Percentiles rank a stretch among this genome's conserved stretches.
phyloP scores from a whole-genome alignment of 2,888 invertebrate species.

The Eudasyphora cyanicolor region DNA sequence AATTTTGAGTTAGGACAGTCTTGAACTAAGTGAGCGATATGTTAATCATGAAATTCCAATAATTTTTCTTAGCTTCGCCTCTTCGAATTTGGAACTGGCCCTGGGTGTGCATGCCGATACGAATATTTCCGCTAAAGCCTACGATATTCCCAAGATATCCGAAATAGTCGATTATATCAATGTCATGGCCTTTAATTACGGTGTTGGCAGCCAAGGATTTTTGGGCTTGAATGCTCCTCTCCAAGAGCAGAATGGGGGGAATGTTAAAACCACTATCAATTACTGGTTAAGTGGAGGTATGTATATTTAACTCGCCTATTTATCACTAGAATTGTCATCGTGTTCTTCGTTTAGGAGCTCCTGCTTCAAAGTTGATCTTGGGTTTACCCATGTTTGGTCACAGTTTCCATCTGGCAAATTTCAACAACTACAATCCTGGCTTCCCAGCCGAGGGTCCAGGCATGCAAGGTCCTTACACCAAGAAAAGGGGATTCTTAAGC shows the following conservation, averaged over 20 bases:
- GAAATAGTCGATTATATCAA: constrained; percentile 72
- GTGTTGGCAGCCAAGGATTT: constrained; percentile 66
- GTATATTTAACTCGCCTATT: too few relatives aligned
- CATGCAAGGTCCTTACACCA: constrained; percentile 84
- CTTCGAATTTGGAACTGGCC: constrained; percentile 83
- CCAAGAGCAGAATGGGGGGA: constrained; percentile 82
- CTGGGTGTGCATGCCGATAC: constrained; percentile 81
- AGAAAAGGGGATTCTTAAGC: constrained; percentile 84
- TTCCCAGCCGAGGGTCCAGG: constrained; percentile 83
- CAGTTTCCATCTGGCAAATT: constrained; percentile 83
- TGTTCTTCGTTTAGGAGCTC: constrained; percentile 79
- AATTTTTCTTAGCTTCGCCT: constrained; percentile 65
- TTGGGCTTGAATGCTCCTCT: constrained; percentile 72
- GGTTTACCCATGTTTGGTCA: constrained; percentile 88
- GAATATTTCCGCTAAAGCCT: constrained; percentile 67
- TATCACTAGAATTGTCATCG: background rate
- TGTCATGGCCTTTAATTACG: constrained; percentile 74
- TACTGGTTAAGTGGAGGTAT: constrained; percentile 82
- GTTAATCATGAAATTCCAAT: too few relatives aligned
- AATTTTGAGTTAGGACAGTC: too few relatives aligned
- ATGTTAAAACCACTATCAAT: constrained; percentile 80
- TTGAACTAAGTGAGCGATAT: too few relatives aligned
- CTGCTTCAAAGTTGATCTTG: constrained; percentile 84
- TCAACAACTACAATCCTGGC: constrained; percentile 80
- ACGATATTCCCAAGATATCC: constrained; percentile 71